Evolutionary conservation across 1,140 invertebrate genomes (phyloP), one percentile per base, ranked within the genome.

Genomic region (Pemphigus obesinymphae): DNA sequence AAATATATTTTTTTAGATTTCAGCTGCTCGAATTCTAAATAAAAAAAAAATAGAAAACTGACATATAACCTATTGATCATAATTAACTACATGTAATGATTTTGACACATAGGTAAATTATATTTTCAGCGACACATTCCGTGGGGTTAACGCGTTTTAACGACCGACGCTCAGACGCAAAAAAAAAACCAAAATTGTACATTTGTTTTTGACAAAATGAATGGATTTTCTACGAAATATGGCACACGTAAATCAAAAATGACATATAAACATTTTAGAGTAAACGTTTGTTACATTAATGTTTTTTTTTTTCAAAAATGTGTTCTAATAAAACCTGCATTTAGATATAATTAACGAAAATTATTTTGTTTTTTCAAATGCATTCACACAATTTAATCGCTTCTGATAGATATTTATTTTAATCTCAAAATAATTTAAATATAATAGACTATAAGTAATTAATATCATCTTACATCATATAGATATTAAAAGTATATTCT

Each of bases 61-160:
- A 50, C 26, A 34, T 31, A 50, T 50, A 1, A 7, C 17, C 45
- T 20, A 73, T 73, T 73, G 70, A 73, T 73, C 43, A 73, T 73
- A 50, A 50, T 73, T 50, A 73, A 73, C 43, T 48, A 73, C 70
- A n/a, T n/a, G n/a, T 31, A 50, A 73, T 31, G 70, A 50, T 73
- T 73, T 73, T 50, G 10, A 50, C 31, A 50, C 70, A 8, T 50
- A 31, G 17, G 29, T n/a, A 29, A n/a, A 29, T n/a, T 31, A 23
- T 73, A 50, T 48, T 73, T 50, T 73, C n/a, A 48, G 70, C 50
- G 26, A 50, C 70, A 31, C 11, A 50, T 29, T 48, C 43, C 10
- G 6, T 50, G 8, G n/a, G n/a, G 70, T 73, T 29, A 73, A 50
- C 70, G 43, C n/a, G 43, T 73, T 73, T 73, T 50, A 43, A 50